These are phyloP conservation scores for Hippocampus zosterae DNA, from an alignment of 2,113 vertebrate genomes.

Conservation along the genomic window DNA sequence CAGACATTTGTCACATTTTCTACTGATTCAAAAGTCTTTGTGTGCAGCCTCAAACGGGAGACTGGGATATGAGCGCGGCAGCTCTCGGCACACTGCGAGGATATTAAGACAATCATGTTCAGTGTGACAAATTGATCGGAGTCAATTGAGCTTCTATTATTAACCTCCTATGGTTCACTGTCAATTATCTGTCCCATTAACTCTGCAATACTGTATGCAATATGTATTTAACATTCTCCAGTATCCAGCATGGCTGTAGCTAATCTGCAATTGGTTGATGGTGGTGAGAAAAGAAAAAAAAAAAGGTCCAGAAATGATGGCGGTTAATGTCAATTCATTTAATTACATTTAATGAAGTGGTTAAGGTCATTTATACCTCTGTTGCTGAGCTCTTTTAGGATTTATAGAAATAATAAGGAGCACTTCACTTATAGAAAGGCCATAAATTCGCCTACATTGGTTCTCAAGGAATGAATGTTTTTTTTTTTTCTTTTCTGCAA, in stretches of 20 bases:
- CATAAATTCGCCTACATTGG: constrained; percentile 61
- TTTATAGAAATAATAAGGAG: constrained; percentile 70
- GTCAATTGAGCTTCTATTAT: constrained; percentile 76
- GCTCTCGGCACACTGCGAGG: constrained; percentile 33
- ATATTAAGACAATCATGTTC: constrained; percentile 53
- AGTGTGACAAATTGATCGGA: constrained; percentile 72
- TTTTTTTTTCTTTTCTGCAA: constrained; percentile 23
- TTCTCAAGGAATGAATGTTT: constrained; percentile 36
- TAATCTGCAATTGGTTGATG: constrained; percentile 49
- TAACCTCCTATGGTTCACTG: constrained; percentile 77
- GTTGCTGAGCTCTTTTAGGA: constrained; percentile 50
- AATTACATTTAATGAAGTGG: constrained; percentile 71
- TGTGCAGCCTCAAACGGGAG: constrained; percentile 10
- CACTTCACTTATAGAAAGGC: constrained; percentile 54
- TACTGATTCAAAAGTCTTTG: too few species aligned
- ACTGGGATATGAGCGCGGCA: constrained; percentile 35
- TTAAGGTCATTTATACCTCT: constrained; percentile 66
- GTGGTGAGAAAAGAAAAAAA: constrained; percentile 31
- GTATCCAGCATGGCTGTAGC: constrained; percentile 58
- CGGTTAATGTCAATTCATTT: constrained; percentile 67
- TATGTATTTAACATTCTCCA: constrained; percentile 68
- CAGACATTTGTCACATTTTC: too few species aligned
- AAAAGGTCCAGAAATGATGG: constrained; percentile 56
- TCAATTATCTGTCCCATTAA: constrained; percentile 81
- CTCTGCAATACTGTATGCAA: constrained; percentile 73